These are phyloP conservation scores for Neodontobutis hainanensis DNA, from an alignment of 2,113 vertebrate species.

Conservation along the genomic window DNA sequence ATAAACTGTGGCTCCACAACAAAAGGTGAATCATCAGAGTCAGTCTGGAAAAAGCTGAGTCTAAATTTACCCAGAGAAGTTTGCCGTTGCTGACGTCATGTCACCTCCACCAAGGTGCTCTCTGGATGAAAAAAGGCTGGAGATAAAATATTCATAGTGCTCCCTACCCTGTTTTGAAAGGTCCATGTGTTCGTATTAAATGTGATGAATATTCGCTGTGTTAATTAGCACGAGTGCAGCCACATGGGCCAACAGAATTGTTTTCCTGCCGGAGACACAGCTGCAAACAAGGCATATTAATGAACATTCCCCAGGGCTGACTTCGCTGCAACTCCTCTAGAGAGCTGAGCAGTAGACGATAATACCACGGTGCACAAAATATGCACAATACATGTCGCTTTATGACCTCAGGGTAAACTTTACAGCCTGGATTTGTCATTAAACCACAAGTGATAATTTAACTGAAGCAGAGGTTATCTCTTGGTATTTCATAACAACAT, in stretches of 20 bases:
- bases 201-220: constrained; percentile 68
- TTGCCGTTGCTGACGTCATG: constrained; percentile 35
- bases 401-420: neutral
- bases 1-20: constrained; percentile 28
- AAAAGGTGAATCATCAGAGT: constrained; percentile 1
- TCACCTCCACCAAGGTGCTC: constrained; percentile 65
- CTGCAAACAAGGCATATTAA: constrained; percentile 65
- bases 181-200: constrained; percentile 68
- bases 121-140: constrained; percentile 32
- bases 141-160: constrained; percentile 59
- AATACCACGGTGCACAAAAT: neutral
- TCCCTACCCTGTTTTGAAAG: constrained; percentile 51
- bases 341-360: constrained; percentile 21
- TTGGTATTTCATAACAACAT: neutral
- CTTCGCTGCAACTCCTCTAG: constrained; percentile 31
- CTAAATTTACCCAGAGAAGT: constrained; percentile 36
- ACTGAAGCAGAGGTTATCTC: neutral
- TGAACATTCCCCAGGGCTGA: constrained; percentile 40
- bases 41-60: neutral
- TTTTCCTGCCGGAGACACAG: constrained; percentile 58
- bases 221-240: constrained; percentile 70
- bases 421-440: neutral
- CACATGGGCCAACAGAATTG: constrained; percentile 63
- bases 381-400: constrained; percentile 1
- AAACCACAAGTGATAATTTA: neutral